These are phyloP conservation scores for Hydra vulgaris DNA, from an alignment of 30 jellyfish, hydroid and myxozoan species.

Conservation along the genomic window DNA sequence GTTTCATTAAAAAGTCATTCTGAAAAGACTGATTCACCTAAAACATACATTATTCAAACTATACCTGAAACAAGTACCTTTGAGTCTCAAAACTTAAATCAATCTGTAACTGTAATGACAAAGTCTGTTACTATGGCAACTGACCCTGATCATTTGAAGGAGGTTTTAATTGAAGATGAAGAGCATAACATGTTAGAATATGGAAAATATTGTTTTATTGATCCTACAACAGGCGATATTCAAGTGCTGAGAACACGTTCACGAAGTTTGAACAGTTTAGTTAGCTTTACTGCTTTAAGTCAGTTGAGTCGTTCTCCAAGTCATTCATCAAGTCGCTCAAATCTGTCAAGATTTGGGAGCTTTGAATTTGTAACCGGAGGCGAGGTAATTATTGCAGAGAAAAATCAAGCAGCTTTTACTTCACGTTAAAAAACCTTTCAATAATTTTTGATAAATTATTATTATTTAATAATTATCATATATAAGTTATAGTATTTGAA, in stretches of 20 bases:
- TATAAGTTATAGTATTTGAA: too few species aligned
- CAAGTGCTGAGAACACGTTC: conserved; percentile 58
- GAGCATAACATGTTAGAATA: conserved; percentile 53
- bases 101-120: not conserved
- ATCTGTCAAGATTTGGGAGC: conserved; percentile 81
- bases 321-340: conserved; percentile 53
- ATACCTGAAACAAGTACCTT: conserved; percentile 18
- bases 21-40: not conserved
- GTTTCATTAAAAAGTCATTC: not conserved
- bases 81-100: not conserved
- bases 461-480: too few species aligned
- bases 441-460: too few species aligned
- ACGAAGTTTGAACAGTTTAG: conserved; percentile 84
- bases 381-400: conserved; percentile 86
- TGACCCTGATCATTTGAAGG: conserved; percentile 6
- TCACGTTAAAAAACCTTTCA: not conserved
- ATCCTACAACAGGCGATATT: conserved; percentile 79
- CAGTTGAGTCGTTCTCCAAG: conserved; percentile 15
- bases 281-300: not conserved
- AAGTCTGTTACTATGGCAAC: not conserved
- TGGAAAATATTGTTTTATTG: conserved; percentile 72
- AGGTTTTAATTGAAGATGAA: conserved; percentile 28
- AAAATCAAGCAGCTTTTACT: conserved; percentile 37
- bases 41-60: conserved; percentile 22
- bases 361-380: conserved; percentile 81